Conservation (phyloP, 2,113 vertebrate species). For the Mungos mungo region DNA sequence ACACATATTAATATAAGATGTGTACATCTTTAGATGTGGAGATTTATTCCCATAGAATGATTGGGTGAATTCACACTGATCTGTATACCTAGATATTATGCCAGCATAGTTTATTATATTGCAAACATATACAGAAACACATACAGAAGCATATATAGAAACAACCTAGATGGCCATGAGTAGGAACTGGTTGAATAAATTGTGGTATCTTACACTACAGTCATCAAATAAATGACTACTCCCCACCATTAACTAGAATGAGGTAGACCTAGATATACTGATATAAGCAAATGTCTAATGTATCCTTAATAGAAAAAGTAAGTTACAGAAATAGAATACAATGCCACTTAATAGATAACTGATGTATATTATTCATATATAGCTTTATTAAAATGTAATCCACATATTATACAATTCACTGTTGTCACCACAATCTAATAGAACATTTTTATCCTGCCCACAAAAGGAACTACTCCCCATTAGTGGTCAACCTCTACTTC, state of each 20-base stretch:
- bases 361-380: background rate
- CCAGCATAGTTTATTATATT: background rate
- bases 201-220: background rate
- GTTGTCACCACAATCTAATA: background rate
- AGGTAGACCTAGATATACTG: background rate
- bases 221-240: background rate
- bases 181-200: background rate
- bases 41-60: background rate
- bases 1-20: background rate
- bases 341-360: background rate
- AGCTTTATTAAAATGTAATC: constrained; percentile 9
- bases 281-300: background rate
- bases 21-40: background rate
- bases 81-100: background rate
- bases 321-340: background rate
- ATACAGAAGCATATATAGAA: background rate
- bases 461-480: background rate
- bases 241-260: background rate
- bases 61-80: background rate
- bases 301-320: background rate
- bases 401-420: background rate
- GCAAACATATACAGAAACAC: background rate
- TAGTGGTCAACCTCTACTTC: background rate
- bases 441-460: background rate
- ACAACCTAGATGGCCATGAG: background rate